phyloP scores from a whole-genome alignment of 2,797 vertebrate species.

The Odontamblyopus rebecca region DNA sequence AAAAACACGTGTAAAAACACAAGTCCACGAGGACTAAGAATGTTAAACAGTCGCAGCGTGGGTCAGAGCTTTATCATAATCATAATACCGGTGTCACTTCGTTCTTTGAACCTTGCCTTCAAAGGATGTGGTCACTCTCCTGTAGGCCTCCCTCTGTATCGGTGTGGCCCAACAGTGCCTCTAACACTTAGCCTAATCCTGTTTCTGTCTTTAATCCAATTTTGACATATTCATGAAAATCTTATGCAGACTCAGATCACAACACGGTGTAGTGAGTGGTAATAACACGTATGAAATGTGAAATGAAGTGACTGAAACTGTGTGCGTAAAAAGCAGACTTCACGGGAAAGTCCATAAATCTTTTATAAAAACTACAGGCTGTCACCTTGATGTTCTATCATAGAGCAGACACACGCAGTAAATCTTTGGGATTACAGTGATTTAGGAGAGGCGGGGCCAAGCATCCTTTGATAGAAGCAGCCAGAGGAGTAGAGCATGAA shows the following conservation, averaged over 20 bases:
- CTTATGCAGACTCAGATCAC: not conserved
- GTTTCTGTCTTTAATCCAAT: constrained; percentile 17
- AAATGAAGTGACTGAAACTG: not conserved
- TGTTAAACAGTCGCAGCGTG: constrained; percentile 42
- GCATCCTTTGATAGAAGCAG: constrained; percentile 58
- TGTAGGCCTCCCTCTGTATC: too few relatives aligned
- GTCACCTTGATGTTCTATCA: not conserved
- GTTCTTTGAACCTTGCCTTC: constrained; percentile 64
- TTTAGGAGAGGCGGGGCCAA: constrained; percentile 69
- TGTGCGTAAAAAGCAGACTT: not conserved
- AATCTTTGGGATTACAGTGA: constrained; percentile 29
- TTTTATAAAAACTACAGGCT: not conserved
- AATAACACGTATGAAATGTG: not conserved
- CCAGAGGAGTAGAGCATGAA: constrained; percentile 42
- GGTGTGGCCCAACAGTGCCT: too few relatives aligned
- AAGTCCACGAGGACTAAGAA: constrained; percentile 36
- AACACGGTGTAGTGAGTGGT: not conserved
- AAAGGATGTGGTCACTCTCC: constrained; percentile 47
- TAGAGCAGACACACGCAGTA: constrained; percentile 9
- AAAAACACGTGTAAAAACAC: not conserved
- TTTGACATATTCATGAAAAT: not conserved
- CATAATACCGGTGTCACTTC: constrained; percentile 67
- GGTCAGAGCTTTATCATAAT: constrained; percentile 44
- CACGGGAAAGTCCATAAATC: constrained; percentile 3
- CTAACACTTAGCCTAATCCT: constrained; percentile 5